These are phyloP conservation scores for Triops longicaudatus DNA, from an alignment of 1,140 invertebrate species.

Conservation along the genomic window DNA sequence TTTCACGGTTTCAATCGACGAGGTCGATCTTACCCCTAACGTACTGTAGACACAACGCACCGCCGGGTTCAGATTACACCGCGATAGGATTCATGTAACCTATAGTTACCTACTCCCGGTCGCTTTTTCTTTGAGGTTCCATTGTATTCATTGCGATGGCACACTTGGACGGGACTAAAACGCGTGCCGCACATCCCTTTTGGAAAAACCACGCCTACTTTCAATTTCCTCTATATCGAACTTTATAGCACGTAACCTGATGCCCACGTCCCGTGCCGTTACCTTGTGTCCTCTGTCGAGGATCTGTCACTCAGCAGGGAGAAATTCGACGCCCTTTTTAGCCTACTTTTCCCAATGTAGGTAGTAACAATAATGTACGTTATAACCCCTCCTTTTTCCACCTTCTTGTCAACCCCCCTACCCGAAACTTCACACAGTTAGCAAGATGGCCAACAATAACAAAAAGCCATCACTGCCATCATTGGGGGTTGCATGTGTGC, in stretches of 20 bases:
- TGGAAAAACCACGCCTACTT: background rate
- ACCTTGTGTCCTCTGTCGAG: background rate
- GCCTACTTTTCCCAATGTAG: background rate
- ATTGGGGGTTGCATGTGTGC: slow-evolving; percentile 5
- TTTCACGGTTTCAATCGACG: background rate
- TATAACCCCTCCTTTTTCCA: too few species aligned
- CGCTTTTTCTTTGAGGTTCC: background rate
- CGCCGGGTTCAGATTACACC: background rate
- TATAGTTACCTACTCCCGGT: background rate
- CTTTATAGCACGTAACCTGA: background rate
- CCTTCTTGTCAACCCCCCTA: background rate
- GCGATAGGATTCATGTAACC: slow-evolving; percentile 14
- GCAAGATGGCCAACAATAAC: slow-evolving; percentile 14
- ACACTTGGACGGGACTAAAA: background rate
- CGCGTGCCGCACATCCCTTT: background rate
- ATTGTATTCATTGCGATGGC: background rate
- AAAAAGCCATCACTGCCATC: background rate
- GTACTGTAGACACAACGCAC: background rate
- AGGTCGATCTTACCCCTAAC: background rate
- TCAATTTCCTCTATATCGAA: background rate
- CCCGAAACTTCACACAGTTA: background rate
- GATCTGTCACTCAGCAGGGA: background rate
- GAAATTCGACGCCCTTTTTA: slow-evolving; percentile 8
- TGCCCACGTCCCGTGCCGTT: slow-evolving; percentile 8
- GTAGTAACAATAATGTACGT: background rate